Percentiles rank a stretch among this genome's conserved stretches.
Evolutionary conservation across 2,113 vertebrate genomes (phyloP).

Genomic region (Sterna hirundo): DNA sequence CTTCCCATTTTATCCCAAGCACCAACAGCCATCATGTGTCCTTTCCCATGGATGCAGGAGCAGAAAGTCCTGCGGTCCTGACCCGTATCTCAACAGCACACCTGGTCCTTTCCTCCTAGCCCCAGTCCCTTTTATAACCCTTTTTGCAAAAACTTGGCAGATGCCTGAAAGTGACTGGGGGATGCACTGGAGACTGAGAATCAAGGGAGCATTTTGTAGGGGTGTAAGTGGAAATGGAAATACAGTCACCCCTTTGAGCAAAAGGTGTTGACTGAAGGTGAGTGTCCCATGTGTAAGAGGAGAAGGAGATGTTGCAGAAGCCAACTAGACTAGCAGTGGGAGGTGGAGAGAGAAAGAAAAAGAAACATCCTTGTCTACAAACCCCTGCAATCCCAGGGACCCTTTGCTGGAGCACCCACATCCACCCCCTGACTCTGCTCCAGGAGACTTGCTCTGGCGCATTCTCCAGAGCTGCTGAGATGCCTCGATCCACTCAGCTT

Average conservation of each 20-base stretch:
- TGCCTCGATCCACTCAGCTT: not conserved
- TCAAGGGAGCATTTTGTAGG: not conserved
- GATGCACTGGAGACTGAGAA: not conserved
- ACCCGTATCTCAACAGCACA: not conserved
- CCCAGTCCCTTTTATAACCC: not conserved
- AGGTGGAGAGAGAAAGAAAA: not conserved
- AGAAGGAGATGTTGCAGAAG: not conserved
- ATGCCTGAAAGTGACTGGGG: not conserved
- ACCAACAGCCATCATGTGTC: not conserved
- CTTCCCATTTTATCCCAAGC: not conserved
- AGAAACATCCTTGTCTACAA: not conserved
- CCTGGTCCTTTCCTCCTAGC: not conserved
- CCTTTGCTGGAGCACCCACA: not conserved
- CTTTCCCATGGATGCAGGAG: not conserved
- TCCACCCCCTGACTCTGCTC: not conserved
- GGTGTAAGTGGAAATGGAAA: not conserved
- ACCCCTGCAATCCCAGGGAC: no score
- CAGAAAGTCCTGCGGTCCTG: not conserved
- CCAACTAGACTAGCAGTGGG: not conserved
- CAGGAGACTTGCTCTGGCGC: not conserved
- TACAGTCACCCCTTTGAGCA: not conserved
- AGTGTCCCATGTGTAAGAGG: accelerated
- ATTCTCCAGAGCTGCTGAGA: not conserved
- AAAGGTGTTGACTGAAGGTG: not conserved
- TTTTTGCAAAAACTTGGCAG: not conserved